These are phyloP conservation scores for Gila robusta DNA, from an alignment of 2,797 vertebrate species.

Conservation along the genomic window DNA sequence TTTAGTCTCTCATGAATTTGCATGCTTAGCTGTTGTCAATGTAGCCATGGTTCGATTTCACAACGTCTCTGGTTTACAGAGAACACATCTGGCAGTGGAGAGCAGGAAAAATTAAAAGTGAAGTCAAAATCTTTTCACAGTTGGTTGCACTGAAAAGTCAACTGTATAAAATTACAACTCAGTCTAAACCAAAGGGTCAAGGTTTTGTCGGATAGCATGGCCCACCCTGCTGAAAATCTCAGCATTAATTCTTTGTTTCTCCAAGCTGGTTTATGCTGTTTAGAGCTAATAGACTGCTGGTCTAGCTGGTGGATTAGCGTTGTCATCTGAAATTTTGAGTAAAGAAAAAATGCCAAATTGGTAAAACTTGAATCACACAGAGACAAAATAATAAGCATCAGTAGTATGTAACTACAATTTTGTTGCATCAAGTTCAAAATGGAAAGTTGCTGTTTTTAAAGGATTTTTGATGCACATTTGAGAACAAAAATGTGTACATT, in stretches of 20 bases:
- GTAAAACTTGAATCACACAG: background rate
- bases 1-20: conserved; percentile 23
- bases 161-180: conserved; percentile 20
- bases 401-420: background rate
- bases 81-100: conserved; percentile 31
- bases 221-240: background rate
- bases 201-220: background rate
- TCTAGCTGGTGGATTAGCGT: background rate
- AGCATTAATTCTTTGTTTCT: background rate
- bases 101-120: conserved; percentile 12
- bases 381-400: background rate
- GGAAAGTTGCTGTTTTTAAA: background rate
- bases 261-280: background rate
- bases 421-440: background rate
- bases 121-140: conserved; percentile 32
- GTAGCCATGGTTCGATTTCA: conserved; percentile 11
- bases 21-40: conserved; percentile 21
- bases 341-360: background rate
- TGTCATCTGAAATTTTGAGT: background rate
- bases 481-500: too few relatives aligned
- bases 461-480: too few relatives aligned
- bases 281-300: background rate
- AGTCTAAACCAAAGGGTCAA: conserved; percentile 7
- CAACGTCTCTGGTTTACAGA: background rate
- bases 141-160: conserved; percentile 32